Base-by-base conservation (phyloP, 2,888 invertebrate genomes). In the Agrochola lota region DNA sequence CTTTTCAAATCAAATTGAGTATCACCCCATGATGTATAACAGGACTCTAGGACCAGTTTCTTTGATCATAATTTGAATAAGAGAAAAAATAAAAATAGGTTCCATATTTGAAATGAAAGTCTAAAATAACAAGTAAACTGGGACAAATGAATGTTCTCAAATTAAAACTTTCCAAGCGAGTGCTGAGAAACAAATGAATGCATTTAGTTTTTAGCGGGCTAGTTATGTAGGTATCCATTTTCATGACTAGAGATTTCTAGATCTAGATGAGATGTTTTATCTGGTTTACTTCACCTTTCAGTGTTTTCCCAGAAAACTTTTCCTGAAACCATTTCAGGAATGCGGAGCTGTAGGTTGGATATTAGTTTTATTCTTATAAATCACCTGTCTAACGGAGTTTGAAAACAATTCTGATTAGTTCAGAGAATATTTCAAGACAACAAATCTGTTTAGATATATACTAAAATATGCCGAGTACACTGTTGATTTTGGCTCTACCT, bases 211-310 rank as follows among this genome's bases (percentile, higher is more conserved):
- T 8, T 52, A 20, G 52, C 20, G 0, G 20, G 7, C 20, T 52
- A 52, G 2, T 20, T 30, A 30, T 49, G 15, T 49, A 17, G 43
- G 43, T 49, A 49, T 49, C 17, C 7, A 2, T 49, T 49, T 49
- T 20, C 17, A 20, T 20, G 49, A 49, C 6, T 52, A 52, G 8
- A 52, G 49, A 52, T 20, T 52, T 20, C 9, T 52, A 23, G 23
- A 23, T 52, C 52, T 23, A 52, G 52, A 23, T 52, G 23, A 23
- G 9, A 23, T 23, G 23, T 68, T 77, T 62, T 26, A 20, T 67
- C 78, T 78, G 69, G 78, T 62, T 75, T 63, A 26, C 62, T 43
- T 63, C 30, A 55, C 3, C 5, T 26, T 12, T 23, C 20, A 26
- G 0, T 30, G 40, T 49, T 52, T 63, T 49, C 12, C 40, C 7